phyloP scores from a whole-genome alignment of 2,797 vertebrate species.

The Bradypodion ventrale region DNA sequence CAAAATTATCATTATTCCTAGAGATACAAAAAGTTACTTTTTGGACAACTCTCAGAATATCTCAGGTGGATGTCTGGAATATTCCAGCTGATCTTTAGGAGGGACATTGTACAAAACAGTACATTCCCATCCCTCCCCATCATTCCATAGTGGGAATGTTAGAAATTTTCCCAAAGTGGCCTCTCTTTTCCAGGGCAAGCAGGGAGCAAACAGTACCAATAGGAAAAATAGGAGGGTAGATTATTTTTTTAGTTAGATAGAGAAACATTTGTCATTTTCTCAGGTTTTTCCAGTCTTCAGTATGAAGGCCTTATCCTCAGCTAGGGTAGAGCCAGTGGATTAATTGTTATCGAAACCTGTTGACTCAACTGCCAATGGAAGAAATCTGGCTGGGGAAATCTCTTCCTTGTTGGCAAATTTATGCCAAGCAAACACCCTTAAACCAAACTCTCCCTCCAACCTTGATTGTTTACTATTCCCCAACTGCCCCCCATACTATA shows the following conservation, averaged over 20 bases:
- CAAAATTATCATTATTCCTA: background rate
- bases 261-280: background rate
- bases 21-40: no score
- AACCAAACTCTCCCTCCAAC: background rate
- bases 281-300: background rate
- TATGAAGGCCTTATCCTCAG: no score
- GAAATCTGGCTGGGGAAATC: no score
- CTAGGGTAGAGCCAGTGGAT: no score
- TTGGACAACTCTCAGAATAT: no score
- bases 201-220: background rate
- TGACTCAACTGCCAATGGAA: no score
- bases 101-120: no score
- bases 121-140: background rate
- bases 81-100: no score
- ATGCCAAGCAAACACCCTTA: background rate
- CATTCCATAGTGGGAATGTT: background rate
- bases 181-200: no score
- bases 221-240: background rate
- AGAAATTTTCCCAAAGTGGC: background rate
- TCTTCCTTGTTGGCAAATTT: no score
- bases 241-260: background rate
- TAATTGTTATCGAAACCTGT: no score
- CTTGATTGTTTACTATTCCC: background rate
- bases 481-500: background rate
- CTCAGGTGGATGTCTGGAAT: no score